Conservation (phyloP, 2,888 invertebrate species). For the Acronicta aceris region DNA sequence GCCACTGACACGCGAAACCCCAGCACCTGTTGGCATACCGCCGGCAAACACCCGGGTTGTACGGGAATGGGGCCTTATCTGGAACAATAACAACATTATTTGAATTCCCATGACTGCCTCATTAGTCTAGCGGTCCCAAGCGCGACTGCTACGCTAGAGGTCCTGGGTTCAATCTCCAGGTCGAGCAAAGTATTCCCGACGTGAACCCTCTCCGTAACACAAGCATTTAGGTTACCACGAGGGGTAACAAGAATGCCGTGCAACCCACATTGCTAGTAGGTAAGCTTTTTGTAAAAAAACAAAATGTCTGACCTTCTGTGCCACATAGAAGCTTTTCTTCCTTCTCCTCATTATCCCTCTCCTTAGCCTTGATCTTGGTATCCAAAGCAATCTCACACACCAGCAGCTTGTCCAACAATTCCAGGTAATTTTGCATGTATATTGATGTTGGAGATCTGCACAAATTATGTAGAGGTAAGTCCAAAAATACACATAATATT, state of each 20-base stretch:
- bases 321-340: slow-evolving; percentile 82
- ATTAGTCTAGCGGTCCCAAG: too few relatives aligned
- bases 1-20: slow-evolving; percentile 93
- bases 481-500: too few relatives aligned
- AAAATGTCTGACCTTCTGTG: slow-evolving; percentile 71
- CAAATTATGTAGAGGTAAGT: slow-evolving; percentile 6
- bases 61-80: slow-evolving; percentile 86
- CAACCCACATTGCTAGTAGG: too few relatives aligned
- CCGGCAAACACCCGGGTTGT: slow-evolving; percentile 86
- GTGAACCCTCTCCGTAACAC: too few relatives aligned
- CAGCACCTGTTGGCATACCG: slow-evolving; percentile 93
- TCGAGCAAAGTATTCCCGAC: too few relatives aligned
- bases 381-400: slow-evolving; percentile 85
- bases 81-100: slow-evolving; percentile 6
- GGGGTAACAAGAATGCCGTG: too few relatives aligned
- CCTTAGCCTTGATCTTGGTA: slow-evolving; percentile 73
- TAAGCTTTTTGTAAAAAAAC: too few relatives aligned
- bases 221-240: too few relatives aligned
- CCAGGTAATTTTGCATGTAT: slow-evolving; percentile 91
- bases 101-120: too few relatives aligned
- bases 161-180: too few relatives aligned
- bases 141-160: too few relatives aligned
- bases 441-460: slow-evolving; percentile 86
- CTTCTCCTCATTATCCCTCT: slow-evolving; percentile 70
- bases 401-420: slow-evolving; percentile 89